Evolutionary conservation across 2,113 vertebrate genomes (phyloP).

Genomic region (Osmerus eperlanus): DNA sequence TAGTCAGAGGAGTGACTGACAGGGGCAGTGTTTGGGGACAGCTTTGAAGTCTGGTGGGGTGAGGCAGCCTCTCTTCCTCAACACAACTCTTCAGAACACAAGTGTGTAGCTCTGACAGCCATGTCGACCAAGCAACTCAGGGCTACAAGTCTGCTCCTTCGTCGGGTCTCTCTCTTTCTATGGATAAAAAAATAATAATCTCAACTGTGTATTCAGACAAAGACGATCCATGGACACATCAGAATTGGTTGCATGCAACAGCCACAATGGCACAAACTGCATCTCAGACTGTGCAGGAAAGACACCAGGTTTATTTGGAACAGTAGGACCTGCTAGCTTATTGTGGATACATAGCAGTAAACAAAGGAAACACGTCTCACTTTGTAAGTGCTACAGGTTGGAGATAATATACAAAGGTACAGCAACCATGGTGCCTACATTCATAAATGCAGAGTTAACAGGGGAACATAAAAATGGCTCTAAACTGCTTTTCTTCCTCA

Average conservation of each 20-base stretch:
- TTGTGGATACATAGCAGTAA: conserved; percentile 69
- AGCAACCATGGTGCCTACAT: conserved; percentile 70
- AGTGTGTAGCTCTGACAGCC: conserved; percentile 25
- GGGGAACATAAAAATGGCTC: conserved; percentile 58
- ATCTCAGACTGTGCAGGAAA: conserved; percentile 38
- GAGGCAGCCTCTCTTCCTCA: conserved; percentile 38
- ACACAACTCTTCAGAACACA: conserved; percentile 27
- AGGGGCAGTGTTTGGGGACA: conserved; percentile 66
- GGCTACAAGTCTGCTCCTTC: too few relatives aligned
- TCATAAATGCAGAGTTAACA: conserved; percentile 60
- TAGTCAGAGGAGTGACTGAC: conserved; percentile 54
- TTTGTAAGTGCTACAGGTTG: conserved; percentile 72
- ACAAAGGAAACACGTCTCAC: conserved; percentile 67
- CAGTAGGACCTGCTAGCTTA: conserved; percentile 69
- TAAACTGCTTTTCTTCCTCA: conserved; percentile 16
- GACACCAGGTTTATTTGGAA: conserved; percentile 71
- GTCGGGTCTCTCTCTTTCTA: too few relatives aligned
- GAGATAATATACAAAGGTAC: conserved; percentile 68
- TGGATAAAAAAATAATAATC: too few relatives aligned
- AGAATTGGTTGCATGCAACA: background rate
- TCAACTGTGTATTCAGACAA: background rate
- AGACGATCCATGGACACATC: background rate
- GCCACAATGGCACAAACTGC: background rate
- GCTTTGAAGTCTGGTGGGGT: conserved; percentile 70
- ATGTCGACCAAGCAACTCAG: conserved; percentile 22